These are phyloP conservation scores for Desmodus rotundus DNA, from an alignment of 2,113 vertebrate species.

Conservation along the genomic window DNA sequence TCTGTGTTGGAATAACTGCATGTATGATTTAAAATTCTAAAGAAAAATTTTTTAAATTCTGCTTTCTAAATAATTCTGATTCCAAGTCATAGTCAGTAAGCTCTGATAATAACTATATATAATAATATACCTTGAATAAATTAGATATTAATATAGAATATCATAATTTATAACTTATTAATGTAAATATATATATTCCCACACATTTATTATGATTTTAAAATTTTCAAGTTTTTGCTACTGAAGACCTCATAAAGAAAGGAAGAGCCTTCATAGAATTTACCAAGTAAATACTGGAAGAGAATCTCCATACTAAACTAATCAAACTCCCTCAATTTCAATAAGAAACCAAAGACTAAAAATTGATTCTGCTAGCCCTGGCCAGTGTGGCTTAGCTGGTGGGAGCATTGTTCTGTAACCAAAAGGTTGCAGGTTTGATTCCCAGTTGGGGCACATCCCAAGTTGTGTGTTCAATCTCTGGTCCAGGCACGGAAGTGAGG, in stretches of 20 bases:
- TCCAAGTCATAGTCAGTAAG: neutral
- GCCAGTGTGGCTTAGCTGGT: too few relatives aligned
- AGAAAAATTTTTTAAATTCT: slow-evolving; percentile 22
- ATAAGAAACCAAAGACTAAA: neutral
- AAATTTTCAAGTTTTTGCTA: neutral
- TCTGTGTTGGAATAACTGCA: neutral
- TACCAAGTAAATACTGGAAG: neutral
- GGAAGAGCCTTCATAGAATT: neutral
- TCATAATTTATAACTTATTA: neutral
- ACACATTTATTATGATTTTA: neutral
- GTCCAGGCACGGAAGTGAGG: too few relatives aligned
- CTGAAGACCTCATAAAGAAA: neutral
- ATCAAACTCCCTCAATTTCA: neutral
- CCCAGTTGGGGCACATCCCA: too few relatives aligned
- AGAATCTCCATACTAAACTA: neutral
- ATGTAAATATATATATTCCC: neutral
- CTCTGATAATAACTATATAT: neutral
- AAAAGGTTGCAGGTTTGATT: too few relatives aligned
- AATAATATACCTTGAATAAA: neutral
- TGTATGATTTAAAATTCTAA: slow-evolving; percentile 9
- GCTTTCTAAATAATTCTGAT: neutral
- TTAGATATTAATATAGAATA: neutral
- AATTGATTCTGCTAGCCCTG: neutral
- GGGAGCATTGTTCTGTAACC: too few relatives aligned
- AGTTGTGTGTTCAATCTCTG: too few relatives aligned